These are phyloP conservation scores for Liodrosophila aerea DNA, from an alignment of 2,888 invertebrate genomes.

Conservation along the genomic window DNA sequence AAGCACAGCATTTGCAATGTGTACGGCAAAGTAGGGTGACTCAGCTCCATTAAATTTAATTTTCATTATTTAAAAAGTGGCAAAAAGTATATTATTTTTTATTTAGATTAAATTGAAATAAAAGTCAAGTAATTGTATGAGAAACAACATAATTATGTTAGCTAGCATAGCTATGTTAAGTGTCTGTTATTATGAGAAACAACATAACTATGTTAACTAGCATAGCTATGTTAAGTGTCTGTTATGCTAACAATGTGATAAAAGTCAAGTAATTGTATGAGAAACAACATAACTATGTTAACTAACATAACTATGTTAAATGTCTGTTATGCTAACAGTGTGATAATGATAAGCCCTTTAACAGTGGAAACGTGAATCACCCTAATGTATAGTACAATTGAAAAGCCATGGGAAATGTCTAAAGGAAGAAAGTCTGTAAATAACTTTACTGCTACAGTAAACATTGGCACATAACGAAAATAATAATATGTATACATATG, in stretches of 20 bases:
- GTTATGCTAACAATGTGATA: not conserved
- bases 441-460: slow-evolving; percentile 29
- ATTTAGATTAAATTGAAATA: too few relatives aligned
- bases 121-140: too few relatives aligned
- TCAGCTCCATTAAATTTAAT: slow-evolving; percentile 2
- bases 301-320: too few relatives aligned
- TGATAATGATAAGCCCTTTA: not conserved
- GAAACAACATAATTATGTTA: too few relatives aligned
- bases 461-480: slow-evolving; percentile 20
- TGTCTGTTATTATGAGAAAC: too few relatives aligned
- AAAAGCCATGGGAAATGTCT: slow-evolving; percentile 33
- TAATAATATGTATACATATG: slow-evolving; percentile 6
- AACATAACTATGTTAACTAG: too few relatives aligned
- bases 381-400: slow-evolving; percentile 38
- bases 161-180: too few relatives aligned
- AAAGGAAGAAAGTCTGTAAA: slow-evolving; percentile 12
- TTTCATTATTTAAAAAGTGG: too few relatives aligned
- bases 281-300: too few relatives aligned
- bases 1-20: slow-evolving; percentile 35
- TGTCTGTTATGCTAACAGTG: not conserved
- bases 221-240: too few relatives aligned
- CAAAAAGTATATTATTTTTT: too few relatives aligned
- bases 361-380: slow-evolving; percentile 32
- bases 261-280: too few relatives aligned
- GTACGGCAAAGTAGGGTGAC: slow-evolving; percentile 26